Percentiles rank a stretch among this genome's conserved stretches.
Evolutionary conservation across 2,888 invertebrate species (phyloP).

Genomic region (Dascillus cervinus): DNA sequence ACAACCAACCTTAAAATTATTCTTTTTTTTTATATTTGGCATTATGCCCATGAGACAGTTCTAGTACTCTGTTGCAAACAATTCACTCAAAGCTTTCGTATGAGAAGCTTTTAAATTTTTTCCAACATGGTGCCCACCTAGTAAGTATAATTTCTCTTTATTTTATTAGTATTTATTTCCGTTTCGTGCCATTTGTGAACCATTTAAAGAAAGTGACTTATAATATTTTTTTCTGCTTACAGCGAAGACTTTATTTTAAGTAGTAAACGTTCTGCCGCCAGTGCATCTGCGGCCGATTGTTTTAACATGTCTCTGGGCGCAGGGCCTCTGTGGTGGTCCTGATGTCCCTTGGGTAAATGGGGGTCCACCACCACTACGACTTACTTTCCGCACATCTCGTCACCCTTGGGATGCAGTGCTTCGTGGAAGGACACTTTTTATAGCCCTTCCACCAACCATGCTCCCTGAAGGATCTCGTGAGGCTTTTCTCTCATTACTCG

Average conservation of each 20-base stretch:
- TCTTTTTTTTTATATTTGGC: too few species aligned
- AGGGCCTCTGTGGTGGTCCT: conserved; percentile 99
- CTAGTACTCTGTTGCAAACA: too few species aligned
- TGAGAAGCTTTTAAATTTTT: too few species aligned
- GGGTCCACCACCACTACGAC: conserved; percentile 36
- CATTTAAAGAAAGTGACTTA: too few species aligned
- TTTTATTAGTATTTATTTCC: too few species aligned
- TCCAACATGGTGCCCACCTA: too few species aligned
- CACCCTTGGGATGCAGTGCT: conserved; percentile 42
- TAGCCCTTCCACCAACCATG: conserved; percentile 80
- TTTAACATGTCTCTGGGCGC: conserved; percentile 89
- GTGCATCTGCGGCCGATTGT: conserved; percentile 64
- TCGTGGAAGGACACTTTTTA: conserved; percentile 71
- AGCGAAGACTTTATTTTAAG: conserved; percentile 34
- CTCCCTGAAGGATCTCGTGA: conserved; percentile 90
- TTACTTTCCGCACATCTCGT: conserved; percentile 42
- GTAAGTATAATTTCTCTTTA: too few species aligned
- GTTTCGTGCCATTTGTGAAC: too few species aligned
- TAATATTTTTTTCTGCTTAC: conserved; percentile 16
- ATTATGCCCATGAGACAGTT: too few species aligned
- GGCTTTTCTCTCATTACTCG: conserved; percentile 86
- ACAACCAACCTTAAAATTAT: too few species aligned
- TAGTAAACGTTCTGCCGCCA: conserved; percentile 59
- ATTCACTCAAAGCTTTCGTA: too few species aligned
- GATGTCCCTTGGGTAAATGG: conserved; percentile 86